Conservation (phyloP, 2,797 vertebrate genomes). For the Pipistrellus kuhlii region DNA sequence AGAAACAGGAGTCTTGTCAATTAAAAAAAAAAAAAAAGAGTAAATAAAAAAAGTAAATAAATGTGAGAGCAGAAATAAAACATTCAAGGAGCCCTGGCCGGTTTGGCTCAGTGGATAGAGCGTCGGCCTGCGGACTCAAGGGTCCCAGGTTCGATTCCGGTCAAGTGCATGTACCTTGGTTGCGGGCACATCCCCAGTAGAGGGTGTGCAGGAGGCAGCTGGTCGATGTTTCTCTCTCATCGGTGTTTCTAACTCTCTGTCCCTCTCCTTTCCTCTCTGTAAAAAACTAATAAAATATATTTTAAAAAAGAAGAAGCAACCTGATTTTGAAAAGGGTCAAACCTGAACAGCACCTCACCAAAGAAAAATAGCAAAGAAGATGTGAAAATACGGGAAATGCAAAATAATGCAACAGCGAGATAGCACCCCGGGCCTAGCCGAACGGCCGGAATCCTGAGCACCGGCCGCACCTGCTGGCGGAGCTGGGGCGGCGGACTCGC, state of each 20-base stretch:
- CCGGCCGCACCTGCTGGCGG: neutral
- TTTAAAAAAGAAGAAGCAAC: neutral
- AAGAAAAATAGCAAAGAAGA: neutral
- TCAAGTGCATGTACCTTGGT: no score
- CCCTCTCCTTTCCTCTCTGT: no score
- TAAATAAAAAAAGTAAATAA: neutral
- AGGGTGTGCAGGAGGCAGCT: no score
- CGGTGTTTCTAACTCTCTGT: no score
- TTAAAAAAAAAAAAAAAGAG: conserved; percentile 1
- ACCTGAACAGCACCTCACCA: neutral
- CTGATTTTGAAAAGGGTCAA: neutral
- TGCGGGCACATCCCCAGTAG: no score
- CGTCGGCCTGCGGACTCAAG: no score
- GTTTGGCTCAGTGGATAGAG: no score
- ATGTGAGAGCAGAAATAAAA: neutral
- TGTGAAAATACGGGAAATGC: neutral
- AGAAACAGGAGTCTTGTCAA: neutral
- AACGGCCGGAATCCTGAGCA: neutral
- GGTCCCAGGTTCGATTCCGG: no score
- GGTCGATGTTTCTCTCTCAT: no score
- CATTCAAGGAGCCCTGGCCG: neutral
- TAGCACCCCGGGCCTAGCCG: neutral
- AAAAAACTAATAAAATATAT: no score
- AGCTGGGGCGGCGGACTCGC: neutral
- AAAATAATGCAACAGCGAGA: neutral